Evolutionary conservation across 2,797 vertebrate species (phyloP).

Genomic region (Cetoscarus ocellatus): DNA sequence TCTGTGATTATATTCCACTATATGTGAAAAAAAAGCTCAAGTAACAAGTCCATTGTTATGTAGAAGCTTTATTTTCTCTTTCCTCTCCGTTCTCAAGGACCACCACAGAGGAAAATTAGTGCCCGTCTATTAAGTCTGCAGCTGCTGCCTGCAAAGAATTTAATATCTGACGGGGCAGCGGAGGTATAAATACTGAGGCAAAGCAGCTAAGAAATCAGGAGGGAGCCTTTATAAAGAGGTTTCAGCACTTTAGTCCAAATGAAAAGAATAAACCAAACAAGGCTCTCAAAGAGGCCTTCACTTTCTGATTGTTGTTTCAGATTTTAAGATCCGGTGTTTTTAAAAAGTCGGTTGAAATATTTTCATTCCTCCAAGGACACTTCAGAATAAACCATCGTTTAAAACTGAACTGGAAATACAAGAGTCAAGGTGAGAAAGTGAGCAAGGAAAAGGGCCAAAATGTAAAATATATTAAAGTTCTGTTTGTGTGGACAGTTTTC

Average conservation of each 20-base stretch:
- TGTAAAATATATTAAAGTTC: not conserved
- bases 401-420: not conserved
- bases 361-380: not conserved
- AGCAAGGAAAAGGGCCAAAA: not conserved
- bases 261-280: not conserved
- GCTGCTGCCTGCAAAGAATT: constrained; percentile 7
- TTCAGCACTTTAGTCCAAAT: not conserved
- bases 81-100: constrained; percentile 10
- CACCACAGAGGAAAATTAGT: constrained; percentile 18
- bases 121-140: constrained; percentile 30
- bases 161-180: constrained; percentile 11
- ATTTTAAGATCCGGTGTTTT: no score
- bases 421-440: not conserved
- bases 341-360: no score
- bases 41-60: constrained; percentile 3
- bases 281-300: constrained; percentile 1
- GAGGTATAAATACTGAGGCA: constrained; percentile 20
- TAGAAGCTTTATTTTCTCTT: constrained; percentile 2
- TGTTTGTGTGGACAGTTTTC: no score
- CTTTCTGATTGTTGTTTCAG: no score
- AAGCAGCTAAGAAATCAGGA: constrained; percentile 22
- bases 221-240: not conserved
- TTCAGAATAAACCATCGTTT: not conserved
- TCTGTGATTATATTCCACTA: not conserved
- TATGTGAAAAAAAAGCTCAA: not conserved